Evolutionary conservation across 2,888 invertebrate genomes (phyloP).

Genomic region (Chrysolina haemoptera): DNA sequence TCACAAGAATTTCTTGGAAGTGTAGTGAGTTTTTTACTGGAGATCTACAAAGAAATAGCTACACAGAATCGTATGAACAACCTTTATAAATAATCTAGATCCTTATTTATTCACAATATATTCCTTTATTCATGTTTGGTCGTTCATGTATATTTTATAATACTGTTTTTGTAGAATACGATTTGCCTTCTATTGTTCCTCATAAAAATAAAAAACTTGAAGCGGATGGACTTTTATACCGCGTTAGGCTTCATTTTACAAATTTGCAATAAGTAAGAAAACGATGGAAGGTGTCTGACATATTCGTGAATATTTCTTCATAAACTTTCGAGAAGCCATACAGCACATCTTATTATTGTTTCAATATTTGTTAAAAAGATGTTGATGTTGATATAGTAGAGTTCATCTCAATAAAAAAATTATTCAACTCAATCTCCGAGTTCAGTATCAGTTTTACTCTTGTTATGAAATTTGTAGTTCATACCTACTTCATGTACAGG

Average conservation of each 20-base stretch:
- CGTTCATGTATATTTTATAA: constrained; percentile 14
- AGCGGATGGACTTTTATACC: neutral
- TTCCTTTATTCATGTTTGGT: constrained; percentile 11
- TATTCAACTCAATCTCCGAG: too few species aligned
- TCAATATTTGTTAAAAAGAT: too few species aligned
- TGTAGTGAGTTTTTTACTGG: constrained; percentile 1
- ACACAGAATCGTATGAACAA: neutral
- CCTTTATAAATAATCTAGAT: constrained; percentile 9
- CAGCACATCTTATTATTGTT: too few species aligned
- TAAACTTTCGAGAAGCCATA: too few species aligned
- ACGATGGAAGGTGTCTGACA: too few species aligned
- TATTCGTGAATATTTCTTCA: too few species aligned
- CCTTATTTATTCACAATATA: constrained; percentile 15
- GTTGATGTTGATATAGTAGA: too few species aligned
- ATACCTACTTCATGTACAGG: too few species aligned
- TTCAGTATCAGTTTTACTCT: too few species aligned
- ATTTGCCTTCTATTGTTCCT: neutral
- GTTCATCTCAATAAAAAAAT: too few species aligned
- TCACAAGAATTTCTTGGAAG: neutral
- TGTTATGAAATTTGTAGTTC: too few species aligned
- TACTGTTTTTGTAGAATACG: neutral
- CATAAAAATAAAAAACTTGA: constrained; percentile 8
- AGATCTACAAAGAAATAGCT: neutral
- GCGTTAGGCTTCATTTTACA: neutral
- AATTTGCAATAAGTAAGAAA: neutral